Evolutionary conservation across 2,113 vertebrate genomes (phyloP).

Genomic region (Choloepus hoffmanni): DNA sequence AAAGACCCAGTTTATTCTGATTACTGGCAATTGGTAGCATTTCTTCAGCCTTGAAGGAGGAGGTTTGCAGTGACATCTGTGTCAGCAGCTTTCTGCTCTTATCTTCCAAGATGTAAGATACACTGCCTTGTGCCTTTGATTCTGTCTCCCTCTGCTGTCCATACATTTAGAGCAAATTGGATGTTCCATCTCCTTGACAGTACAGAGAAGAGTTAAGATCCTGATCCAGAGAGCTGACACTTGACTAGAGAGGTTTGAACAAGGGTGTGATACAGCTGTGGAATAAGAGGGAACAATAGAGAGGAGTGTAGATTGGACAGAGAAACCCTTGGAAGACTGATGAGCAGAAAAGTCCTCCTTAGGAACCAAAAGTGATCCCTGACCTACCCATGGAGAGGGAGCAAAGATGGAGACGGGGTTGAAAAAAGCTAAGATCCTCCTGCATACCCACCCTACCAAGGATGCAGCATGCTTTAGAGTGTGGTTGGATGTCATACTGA

Average conservation of each 20-base stretch:
- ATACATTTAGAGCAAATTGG: background rate
- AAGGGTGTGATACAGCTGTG: background rate
- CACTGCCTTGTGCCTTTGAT: background rate
- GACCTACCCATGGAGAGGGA: background rate
- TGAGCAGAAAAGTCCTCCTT: background rate
- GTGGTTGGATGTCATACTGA: background rate
- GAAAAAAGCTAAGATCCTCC: background rate
- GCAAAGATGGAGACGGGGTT: background rate
- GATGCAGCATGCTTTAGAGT: background rate
- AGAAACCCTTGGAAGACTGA: background rate
- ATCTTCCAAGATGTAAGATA: background rate
- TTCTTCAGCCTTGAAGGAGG: background rate
- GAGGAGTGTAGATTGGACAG: background rate
- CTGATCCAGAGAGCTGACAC: background rate
- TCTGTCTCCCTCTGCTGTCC: constrained; percentile 25
- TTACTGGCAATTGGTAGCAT: background rate
- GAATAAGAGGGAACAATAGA: background rate
- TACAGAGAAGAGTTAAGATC: background rate
- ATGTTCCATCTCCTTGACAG: background rate
- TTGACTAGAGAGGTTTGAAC: background rate
- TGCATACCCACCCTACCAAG: fast-evolving
- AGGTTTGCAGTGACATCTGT: background rate
- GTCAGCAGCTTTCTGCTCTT: background rate
- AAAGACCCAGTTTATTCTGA: background rate
- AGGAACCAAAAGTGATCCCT: background rate